Evolutionary conservation across 2,113 vertebrate species (phyloP).

Genomic region (Gracilinanus agilis): DNA sequence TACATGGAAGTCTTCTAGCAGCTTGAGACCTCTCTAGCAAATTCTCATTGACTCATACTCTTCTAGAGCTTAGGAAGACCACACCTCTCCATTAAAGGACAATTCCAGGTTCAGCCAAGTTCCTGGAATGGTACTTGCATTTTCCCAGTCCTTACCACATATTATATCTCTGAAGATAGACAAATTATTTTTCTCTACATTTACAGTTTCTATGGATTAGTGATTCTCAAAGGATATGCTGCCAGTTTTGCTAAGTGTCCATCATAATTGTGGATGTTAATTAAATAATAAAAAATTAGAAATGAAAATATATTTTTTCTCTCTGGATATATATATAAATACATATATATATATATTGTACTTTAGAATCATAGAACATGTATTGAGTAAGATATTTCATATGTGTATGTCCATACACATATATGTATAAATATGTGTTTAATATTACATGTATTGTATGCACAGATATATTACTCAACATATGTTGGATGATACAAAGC

Average conservation of each 20-base stretch:
- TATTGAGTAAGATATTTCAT: no score
- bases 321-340: background rate
- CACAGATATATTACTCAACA: background rate
- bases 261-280: background rate
- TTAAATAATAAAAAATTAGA: background rate
- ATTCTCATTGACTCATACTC: background rate
- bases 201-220: no score
- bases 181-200: background rate
- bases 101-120: background rate
- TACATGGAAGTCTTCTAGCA: background rate
- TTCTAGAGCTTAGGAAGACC: background rate
- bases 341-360: background rate
- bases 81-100: background rate
- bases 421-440: no score
- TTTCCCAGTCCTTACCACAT: background rate
- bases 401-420: background rate
- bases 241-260: background rate
- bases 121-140: background rate
- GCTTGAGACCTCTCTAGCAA: background rate
- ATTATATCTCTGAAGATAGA: background rate
- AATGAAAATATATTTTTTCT: background rate
- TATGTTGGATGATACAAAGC: background rate
- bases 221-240: no score
- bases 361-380: no score
- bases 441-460: no score